A percentile compares a stretch with the other conserved stretches of the same genome.
Conservation (phyloP, 2,888 invertebrate species). For the Hypomecis atomaria region DNA sequence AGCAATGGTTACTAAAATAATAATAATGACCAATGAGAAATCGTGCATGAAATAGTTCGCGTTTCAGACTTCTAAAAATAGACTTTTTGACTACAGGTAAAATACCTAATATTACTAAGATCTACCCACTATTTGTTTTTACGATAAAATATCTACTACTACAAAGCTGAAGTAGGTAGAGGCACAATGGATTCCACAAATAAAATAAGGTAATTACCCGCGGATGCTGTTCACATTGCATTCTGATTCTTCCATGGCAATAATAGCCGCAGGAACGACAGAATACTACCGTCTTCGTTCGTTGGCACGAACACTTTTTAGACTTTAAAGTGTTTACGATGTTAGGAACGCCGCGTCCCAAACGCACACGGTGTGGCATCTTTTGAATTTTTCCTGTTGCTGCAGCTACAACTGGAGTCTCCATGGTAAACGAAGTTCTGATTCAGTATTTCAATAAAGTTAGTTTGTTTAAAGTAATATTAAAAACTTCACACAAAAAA, state of each 20-base stretch:
- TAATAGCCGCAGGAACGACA: slow-evolving; percentile 77
- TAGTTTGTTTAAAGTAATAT: no score
- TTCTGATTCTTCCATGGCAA: slow-evolving; percentile 75
- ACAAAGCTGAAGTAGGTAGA: no score
- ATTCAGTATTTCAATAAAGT: not conserved
- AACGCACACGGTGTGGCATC: slow-evolving; percentile 56
- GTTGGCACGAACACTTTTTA: slow-evolving; percentile 69
- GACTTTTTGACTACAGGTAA: no score
- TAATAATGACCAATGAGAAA: no score
- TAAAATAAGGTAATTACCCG: slow-evolving; percentile 52
- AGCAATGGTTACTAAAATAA: not conserved
- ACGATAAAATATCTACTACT: no score
- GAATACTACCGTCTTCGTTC: slow-evolving; percentile 75
- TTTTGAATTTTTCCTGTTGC: slow-evolving; percentile 65
- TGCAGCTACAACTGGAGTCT: slow-evolving; percentile 73
- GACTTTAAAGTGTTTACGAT: slow-evolving; percentile 58
- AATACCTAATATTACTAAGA: no score
- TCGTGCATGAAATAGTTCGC: no score
- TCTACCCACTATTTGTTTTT: no score
- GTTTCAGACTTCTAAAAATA: no score
- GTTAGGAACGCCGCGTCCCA: slow-evolving; percentile 74
- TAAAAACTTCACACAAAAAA: no score
- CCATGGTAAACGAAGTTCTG: slow-evolving; percentile 45
- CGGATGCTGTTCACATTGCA: slow-evolving; percentile 73
- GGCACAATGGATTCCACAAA: no score